Evolutionary conservation across 2,888 invertebrate species (phyloP).

Genomic region (Drosophila meridionalis): DNA sequence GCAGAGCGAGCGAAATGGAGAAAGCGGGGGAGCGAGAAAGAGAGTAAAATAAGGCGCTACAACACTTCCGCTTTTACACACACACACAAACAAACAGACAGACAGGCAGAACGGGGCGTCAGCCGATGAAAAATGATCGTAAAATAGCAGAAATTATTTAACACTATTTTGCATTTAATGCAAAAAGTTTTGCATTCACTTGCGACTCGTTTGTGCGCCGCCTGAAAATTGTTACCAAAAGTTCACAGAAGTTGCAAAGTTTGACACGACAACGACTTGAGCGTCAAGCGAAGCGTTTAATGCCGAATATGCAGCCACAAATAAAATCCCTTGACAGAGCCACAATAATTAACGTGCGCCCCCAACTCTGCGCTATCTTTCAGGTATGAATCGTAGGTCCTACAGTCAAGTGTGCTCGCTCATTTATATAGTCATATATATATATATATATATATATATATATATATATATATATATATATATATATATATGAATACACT

Average conservation of each 20-base stretch:
- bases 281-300: conserved; percentile 69
- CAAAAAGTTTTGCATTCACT: conserved; percentile 64
- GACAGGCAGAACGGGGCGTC: conserved; percentile 38
- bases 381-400: background rate
- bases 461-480: background rate
- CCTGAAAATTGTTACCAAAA: conserved; percentile 69
- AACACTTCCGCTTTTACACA: conserved; percentile 55
- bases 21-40: background rate
- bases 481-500: background rate
- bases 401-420: background rate
- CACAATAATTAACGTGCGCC: conserved; percentile 43
- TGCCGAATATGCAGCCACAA: conserved; percentile 36
- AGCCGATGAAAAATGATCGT: conserved; percentile 62
- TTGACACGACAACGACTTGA: conserved; percentile 54
- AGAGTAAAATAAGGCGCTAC: background rate
- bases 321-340: conserved; percentile 6
- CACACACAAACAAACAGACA: conserved; percentile 3
- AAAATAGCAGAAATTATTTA: conserved; percentile 75
- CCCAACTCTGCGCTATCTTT: background rate
- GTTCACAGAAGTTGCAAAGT: conserved; percentile 71
- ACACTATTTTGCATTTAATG: conserved; percentile 78
- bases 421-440: too few relatives aligned
- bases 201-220: conserved; percentile 38
- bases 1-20: background rate
- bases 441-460: too few relatives aligned